These are phyloP conservation scores for Papilio gigon DNA, from an alignment of 2,888 invertebrate genomes.

Conservation along the genomic window DNA sequence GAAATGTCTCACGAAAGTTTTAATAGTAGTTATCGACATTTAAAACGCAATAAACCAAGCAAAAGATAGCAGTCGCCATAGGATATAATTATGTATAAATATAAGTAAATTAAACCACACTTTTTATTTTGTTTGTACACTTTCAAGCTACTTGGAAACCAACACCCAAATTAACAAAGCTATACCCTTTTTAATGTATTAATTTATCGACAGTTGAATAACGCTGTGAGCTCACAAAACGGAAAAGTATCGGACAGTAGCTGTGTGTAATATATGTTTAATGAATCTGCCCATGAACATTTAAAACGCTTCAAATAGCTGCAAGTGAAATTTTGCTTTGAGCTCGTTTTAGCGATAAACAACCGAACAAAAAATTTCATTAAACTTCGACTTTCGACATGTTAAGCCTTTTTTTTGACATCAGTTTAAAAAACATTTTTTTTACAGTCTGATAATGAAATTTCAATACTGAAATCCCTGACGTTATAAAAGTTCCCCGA, in stretches of 20 bases:
- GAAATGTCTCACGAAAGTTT: no score
- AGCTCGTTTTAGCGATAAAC: constrained; percentile 31
- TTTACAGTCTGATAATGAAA: neutral
- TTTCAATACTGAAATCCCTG: neutral
- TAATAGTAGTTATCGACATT: no score
- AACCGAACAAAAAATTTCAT: constrained; percentile 34
- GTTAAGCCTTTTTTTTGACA: constrained; percentile 23
- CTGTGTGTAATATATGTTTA: constrained; percentile 21
- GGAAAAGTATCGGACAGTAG: neutral
- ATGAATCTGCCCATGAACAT: constrained; percentile 39
- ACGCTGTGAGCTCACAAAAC: constrained; percentile 11
- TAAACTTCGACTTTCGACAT: constrained; percentile 26
- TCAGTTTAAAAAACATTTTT: neutral
- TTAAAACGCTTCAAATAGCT: constrained; percentile 36
- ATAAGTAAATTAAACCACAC: no score
- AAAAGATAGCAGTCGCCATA: no score
- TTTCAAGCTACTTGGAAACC: no score
- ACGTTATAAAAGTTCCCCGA: neutral
- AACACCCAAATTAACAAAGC: no score
- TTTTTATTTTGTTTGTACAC: no score
- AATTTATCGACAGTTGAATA: neutral
- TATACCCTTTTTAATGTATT: no score
- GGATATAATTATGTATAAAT: no score
- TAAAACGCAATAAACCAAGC: no score
- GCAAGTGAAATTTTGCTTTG: constrained; percentile 36